A percentile compares a stretch with the other conserved stretches of the same genome.
Evolutionary conservation across 2,797 vertebrate genomes (phyloP).

Genomic region (Sebastiscus albofasciatus): DNA sequence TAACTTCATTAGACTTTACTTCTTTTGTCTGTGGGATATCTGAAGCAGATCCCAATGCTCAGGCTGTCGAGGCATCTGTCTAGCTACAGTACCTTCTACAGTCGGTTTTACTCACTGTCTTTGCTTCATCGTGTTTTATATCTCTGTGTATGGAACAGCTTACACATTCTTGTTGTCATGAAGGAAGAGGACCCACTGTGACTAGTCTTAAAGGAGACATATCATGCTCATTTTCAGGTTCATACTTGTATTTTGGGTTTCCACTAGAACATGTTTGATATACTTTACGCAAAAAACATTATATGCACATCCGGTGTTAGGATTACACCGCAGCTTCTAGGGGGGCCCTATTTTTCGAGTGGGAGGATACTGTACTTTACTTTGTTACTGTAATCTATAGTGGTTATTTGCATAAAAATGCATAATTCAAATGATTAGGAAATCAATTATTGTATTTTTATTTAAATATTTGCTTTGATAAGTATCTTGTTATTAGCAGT

Average conservation of each 20-base stretch:
- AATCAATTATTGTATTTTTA: too few species aligned
- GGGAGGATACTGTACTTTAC: too few species aligned
- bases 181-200: neutral
- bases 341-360: too few species aligned
- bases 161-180: neutral
- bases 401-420: too few species aligned
- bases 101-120: neutral
- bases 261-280: neutral
- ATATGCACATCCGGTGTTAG: too few species aligned
- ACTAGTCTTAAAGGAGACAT: neutral
- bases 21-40: constrained; percentile 34
- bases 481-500: too few species aligned
- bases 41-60: constrained; percentile 36
- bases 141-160: neutral
- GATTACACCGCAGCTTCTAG: too few species aligned
- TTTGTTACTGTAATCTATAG: too few species aligned
- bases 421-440: too few species aligned
- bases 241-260: neutral
- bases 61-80: constrained; percentile 30
- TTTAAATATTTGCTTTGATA: too few species aligned
- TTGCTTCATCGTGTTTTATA: constrained; percentile 6
- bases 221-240: neutral
- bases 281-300: too few species aligned
- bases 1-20: constrained; percentile 57
- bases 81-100: neutral